Percentiles rank a stretch among this genome's conserved stretches.
These are phyloP conservation scores for Forbesichthys agassizii DNA, from an alignment of 2,113 vertebrate species.

Conservation along the genomic window DNA sequence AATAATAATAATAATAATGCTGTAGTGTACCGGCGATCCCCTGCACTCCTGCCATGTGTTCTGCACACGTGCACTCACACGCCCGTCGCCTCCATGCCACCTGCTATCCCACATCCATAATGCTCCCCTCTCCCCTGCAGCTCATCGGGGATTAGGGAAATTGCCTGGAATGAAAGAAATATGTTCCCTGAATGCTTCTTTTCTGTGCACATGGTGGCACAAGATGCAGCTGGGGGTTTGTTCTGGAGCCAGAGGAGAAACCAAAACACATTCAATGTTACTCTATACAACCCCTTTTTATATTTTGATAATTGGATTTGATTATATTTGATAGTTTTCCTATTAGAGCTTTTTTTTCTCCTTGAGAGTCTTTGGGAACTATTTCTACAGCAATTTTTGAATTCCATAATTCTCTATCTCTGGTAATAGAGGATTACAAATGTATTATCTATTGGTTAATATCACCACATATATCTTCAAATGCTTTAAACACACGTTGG, in stretches of 20 bases:
- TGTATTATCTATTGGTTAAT: constrained; percentile 18
- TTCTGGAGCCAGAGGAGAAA: constrained; percentile 34
- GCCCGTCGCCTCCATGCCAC: constrained; percentile 62
- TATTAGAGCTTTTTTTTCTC: constrained; percentile 13
- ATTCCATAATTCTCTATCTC: not conserved
- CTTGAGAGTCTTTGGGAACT: not conserved
- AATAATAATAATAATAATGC: not conserved
- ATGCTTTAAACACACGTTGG: constrained; percentile 51
- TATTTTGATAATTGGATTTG: no score
- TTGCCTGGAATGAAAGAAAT: constrained; percentile 80
- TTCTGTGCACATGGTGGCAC: constrained; percentile 74
- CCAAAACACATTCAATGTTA: not conserved
- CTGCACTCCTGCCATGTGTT: no score
- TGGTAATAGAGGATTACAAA: constrained; percentile 11
- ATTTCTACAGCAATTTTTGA: constrained; percentile 16
- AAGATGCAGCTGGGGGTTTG: constrained; percentile 74
- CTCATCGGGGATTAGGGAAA: constrained; percentile 81
- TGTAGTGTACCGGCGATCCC: no score
- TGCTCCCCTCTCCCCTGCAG: constrained; percentile 75
- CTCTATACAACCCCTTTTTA: not conserved
- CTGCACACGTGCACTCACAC: constrained; percentile 27
- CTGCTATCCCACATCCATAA: constrained; percentile 73
- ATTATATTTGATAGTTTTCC: no score
- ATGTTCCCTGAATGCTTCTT: constrained; percentile 79
- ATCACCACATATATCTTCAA: constrained; percentile 18